Evolutionary conservation across 2,797 vertebrate species (phyloP), one percentile per base, ranked within the genome.

Genomic region (Phrynocephalus vlangalii): DNA sequence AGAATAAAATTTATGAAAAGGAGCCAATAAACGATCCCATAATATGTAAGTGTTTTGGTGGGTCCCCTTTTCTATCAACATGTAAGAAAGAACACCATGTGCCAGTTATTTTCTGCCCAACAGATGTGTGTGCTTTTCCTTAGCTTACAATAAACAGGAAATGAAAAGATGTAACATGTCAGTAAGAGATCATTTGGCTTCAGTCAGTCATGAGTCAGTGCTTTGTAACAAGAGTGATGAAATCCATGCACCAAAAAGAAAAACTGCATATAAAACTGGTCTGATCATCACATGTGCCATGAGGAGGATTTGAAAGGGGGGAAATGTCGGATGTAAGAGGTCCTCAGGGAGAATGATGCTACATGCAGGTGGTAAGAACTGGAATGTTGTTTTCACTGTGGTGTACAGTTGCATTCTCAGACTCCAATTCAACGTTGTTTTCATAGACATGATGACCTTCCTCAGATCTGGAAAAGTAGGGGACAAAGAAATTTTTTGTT

Each of bases 311-410:
- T 38, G 50, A 38, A 77, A 68, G 44, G 18, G 16, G 76, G 8
- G 70, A 8, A 26, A 71, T 30, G n/a, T 63, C 5, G 63, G 24
- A 48, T n/a, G 22, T 60, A 24, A 78, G 3, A 0, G 0, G n/a
- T 2, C 0, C 1, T 13, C 0, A 0, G 0, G 68, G 30, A 56
- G 70, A 33, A 0, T 1, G n/a, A 44, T 88, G 88, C 94, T 96
- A 97, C 96, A 97, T 96, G 48, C 94, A 90, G 0, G 97, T 97
- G 91, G 96, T 97, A 77, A 93, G 87, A 83, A 96, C 92, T 77
- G 95, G 94, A 0, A 89, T 87, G 0, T 82, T 6, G 6, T 97
- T 97, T 85, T 97, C 96, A 0, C 95, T 28, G 24, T 71, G 66
- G 44, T 26, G 33, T 67, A 94, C 95, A 0, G 90, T 10, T 0